A percentile compares a stretch with the other conserved stretches of the same genome.
Evolutionary conservation across 2,888 invertebrate species (phyloP).

Genomic region (Lasioglossum villosulum): DNA sequence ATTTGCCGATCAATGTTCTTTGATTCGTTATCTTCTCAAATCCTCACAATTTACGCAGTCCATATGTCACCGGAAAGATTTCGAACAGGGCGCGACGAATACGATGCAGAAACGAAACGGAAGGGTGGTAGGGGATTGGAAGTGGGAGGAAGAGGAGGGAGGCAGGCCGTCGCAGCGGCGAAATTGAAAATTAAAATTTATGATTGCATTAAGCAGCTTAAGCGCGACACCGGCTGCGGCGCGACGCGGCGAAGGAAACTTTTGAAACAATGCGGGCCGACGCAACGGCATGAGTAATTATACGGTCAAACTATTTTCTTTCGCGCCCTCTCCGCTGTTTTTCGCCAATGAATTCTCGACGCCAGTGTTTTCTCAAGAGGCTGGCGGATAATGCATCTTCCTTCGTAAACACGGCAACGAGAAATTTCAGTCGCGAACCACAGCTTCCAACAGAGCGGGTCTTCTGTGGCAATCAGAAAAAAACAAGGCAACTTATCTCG

Average conservation of each 20-base stretch:
- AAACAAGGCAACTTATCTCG: neutral
- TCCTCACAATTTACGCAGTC: too few relatives aligned
- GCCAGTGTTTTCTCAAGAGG: neutral
- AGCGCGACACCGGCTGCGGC: constrained; percentile 30
- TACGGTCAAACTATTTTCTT: constrained; percentile 48
- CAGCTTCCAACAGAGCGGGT: neutral
- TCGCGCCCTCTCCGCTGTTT: constrained; percentile 12
- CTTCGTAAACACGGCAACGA: constrained; percentile 14
- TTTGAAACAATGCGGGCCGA: constrained; percentile 58
- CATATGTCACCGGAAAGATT: too few relatives aligned
- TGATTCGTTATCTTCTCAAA: too few relatives aligned
- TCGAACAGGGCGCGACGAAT: neutral
- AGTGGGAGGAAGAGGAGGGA: constrained; percentile 23
- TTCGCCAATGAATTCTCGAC: neutral
- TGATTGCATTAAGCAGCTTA: constrained; percentile 68
- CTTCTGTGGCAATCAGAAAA: neutral
- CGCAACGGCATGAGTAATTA: constrained; percentile 61
- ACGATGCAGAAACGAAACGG: neutral
- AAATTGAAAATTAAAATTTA: constrained; percentile 78
- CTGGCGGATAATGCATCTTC: constrained; percentile 22
- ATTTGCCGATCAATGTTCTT: too few relatives aligned
- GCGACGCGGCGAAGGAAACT: constrained; percentile 53
- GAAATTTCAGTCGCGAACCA: neutral
- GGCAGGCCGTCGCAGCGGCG: constrained; percentile 4
- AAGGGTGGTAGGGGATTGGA: constrained; percentile 23